phyloP scores from a whole-genome alignment of 2,113 vertebrate genomes.

The Scalopus aquaticus region DNA sequence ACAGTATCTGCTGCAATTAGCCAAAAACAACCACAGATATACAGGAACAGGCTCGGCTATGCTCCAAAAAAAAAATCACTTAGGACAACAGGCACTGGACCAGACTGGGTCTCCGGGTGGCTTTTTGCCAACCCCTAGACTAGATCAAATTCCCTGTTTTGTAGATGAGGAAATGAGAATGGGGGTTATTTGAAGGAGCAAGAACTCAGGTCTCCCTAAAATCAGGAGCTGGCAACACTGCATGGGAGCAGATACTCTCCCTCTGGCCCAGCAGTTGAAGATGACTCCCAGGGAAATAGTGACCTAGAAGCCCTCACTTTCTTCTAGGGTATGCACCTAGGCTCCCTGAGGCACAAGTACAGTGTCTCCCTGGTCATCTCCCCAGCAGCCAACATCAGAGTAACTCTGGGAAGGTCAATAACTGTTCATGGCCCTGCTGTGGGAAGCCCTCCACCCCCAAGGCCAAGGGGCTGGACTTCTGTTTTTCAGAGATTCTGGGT shows the following conservation, averaged over 20 bases:
- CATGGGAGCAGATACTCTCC: neutral
- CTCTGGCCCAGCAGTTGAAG: neutral
- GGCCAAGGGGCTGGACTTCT: neutral
- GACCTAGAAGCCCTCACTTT: neutral
- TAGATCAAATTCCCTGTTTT: neutral
- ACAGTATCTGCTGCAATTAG: neutral
- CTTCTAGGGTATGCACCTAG: neutral
- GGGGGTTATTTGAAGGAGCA: neutral
- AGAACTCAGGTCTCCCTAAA: neutral
- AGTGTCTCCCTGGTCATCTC: neutral
- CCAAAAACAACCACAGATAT: neutral
- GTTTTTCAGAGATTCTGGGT: neutral
- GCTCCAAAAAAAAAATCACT: neutral
- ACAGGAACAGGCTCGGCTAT: neutral
- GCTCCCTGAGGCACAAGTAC: accelerated
- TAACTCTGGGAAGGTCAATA: neutral
- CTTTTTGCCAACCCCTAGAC: neutral
- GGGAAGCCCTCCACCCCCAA: neutral
- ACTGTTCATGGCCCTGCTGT: neutral
- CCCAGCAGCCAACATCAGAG: neutral
- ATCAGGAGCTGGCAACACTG: neutral
- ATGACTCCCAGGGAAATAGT: neutral
- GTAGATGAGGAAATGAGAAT: neutral
- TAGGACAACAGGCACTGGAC: neutral
- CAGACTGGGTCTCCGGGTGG: neutral